Evolutionary conservation across 2,797 vertebrate species (phyloP).

Genomic region (Limnodromus scolopaceus): DNA sequence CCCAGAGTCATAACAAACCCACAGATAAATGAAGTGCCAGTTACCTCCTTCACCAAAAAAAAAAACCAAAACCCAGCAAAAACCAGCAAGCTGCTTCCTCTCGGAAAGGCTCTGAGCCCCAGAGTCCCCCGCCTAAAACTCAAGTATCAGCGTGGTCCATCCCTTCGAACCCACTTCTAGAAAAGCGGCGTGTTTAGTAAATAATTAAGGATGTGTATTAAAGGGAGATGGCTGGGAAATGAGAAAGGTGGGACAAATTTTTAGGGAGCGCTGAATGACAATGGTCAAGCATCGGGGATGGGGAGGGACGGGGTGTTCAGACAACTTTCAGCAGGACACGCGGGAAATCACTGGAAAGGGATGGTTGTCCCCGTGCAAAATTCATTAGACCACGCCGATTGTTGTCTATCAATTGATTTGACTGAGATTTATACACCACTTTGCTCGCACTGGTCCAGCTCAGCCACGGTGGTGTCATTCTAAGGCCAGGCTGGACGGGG

Average conservation of each 20-base stretch:
- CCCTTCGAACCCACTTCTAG: neutral
- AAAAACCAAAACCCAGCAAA: neutral
- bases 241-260: neutral
- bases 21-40: conserved; percentile 76
- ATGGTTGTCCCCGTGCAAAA: neutral
- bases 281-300: fast-evolving
- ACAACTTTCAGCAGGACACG: neutral
- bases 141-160: fast-evolving
- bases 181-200: neutral
- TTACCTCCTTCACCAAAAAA: conserved; percentile 12
- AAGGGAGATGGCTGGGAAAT: neutral
- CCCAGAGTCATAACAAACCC: conserved; percentile 74
- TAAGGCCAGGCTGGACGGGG: no score
- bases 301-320: neutral
- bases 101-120: conserved; percentile 6
- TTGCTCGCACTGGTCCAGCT: neutral
- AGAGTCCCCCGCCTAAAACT: neutral
- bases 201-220: neutral
- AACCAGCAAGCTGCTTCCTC: conserved; percentile 39
- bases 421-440: fast-evolving
- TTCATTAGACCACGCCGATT: fast-evolving
- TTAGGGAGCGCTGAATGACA: neutral
- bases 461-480: fast-evolving
- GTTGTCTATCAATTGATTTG: fast-evolving
- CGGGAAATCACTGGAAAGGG: neutral